Conservation (phyloP, 53 echinoderm and acorn worm species). For the Crossaster papposus region DNA sequence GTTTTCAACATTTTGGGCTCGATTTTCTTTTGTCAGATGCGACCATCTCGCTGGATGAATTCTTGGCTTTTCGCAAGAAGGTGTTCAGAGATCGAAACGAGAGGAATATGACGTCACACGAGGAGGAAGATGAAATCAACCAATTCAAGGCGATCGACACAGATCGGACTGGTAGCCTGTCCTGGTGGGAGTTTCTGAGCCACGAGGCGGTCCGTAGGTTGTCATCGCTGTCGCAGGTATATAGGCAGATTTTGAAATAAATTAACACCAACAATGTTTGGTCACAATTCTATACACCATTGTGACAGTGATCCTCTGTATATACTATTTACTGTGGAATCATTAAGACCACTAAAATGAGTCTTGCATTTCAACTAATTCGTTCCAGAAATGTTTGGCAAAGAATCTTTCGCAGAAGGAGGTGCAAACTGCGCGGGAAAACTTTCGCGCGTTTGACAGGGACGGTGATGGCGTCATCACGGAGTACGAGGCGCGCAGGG, state of each 20-base stretch:
- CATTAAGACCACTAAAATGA: not conserved
- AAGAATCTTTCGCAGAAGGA: constrained; percentile 76
- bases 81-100: constrained; percentile 67
- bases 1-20: no score
- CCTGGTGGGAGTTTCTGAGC: constrained; percentile 98
- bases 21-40: constrained; percentile 66
- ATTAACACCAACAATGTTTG: no score
- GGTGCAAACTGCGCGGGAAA: constrained; percentile 71
- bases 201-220: constrained; percentile 87
- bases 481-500: constrained; percentile 84
- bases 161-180: constrained; percentile 80
- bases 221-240: constrained; percentile 78
- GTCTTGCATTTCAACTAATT: not conserved
- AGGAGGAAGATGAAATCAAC: constrained; percentile 72
- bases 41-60: constrained; percentile 81
- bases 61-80: constrained; percentile 70
- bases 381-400: constrained; percentile 63
- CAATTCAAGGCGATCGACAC: constrained; percentile 87
- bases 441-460: constrained; percentile 84
- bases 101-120: constrained; percentile 66
- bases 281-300: no score
- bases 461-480: constrained; percentile 88
- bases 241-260: not conserved
- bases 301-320: no score
- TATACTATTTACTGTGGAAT: not conserved